A percentile compares a stretch with the other conserved stretches of the same genome.
Conservation (phyloP, 2,888 invertebrate genomes). For the Aphodius sticticus region DNA sequence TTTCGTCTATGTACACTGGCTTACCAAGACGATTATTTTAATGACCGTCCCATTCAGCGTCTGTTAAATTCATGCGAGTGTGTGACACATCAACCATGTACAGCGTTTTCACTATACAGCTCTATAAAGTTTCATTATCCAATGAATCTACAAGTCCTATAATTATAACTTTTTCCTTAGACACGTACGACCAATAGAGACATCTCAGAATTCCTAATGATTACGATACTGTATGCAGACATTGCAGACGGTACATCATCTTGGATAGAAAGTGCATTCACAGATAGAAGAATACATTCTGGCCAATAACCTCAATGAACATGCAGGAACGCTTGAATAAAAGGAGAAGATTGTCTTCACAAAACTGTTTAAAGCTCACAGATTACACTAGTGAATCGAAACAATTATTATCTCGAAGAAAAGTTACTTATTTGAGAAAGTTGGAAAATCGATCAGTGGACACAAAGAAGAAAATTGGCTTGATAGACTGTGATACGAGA, state of each 20-base stretch:
- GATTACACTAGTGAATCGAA: no score
- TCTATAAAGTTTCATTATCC: neutral
- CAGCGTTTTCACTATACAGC: neutral
- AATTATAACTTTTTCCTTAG: neutral
- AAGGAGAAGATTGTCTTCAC: no score
- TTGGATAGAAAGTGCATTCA: neutral
- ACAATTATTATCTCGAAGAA: no score
- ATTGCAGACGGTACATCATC: neutral
- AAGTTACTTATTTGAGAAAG: no score
- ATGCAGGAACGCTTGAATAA: no score
- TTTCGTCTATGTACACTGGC: slow-evolving; percentile 11
- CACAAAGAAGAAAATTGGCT: no score
- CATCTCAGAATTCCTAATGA: neutral
- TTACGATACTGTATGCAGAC: neutral
- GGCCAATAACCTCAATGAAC: no score
- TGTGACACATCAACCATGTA: neutral
- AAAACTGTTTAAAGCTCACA: no score
- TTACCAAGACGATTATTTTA: slow-evolving; percentile 19
- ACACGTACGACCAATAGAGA: neutral
- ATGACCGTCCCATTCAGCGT: slow-evolving; percentile 21
- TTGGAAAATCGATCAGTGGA: no score
- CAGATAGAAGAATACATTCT: neutral
- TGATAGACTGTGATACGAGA: no score
- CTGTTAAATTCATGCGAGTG: neutral
- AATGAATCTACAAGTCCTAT: neutral